Conservation (phyloP, 2,113 vertebrate genomes). For the Oreotrochilus melanogaster region DNA sequence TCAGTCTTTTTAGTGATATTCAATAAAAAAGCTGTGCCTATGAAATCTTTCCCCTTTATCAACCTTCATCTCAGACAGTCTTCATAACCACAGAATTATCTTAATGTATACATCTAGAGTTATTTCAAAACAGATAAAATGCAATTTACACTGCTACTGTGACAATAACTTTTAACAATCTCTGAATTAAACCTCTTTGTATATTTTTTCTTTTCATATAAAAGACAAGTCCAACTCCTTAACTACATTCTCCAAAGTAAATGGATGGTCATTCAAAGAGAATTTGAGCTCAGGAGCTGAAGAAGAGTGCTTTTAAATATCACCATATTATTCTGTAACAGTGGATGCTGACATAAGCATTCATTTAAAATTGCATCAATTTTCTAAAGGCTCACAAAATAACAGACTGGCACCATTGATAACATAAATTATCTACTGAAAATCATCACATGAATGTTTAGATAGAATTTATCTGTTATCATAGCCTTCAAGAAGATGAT, state of each 20-base stretch:
- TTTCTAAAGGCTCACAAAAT: not conserved
- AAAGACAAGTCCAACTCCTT: not conserved
- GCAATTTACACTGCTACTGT: not conserved
- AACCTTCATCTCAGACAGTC: accelerated
- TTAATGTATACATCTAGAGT: not conserved
- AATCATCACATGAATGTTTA: not conserved
- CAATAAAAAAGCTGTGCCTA: not conserved
- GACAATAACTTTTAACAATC: not conserved
- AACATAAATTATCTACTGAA: not conserved
- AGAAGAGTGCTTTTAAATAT: not conserved
- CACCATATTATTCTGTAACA: not conserved
- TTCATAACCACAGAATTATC: not conserved
- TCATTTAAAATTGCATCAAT: not conserved
- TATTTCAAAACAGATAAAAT: not conserved
- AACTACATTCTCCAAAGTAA: not conserved
- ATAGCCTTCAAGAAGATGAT: not conserved
- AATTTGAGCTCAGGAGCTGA: not conserved
- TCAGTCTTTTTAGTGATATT: not conserved
- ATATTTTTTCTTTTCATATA: not conserved
- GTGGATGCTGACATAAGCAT: not conserved
- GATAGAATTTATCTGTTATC: not conserved
- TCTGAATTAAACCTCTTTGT: not conserved
- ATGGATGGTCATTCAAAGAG: not conserved
- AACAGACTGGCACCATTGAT: not conserved
- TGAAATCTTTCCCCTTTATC: not conserved